phyloP scores from a whole-genome alignment of 2,888 invertebrate genomes.

The Euspilapteryx auroguttella region DNA sequence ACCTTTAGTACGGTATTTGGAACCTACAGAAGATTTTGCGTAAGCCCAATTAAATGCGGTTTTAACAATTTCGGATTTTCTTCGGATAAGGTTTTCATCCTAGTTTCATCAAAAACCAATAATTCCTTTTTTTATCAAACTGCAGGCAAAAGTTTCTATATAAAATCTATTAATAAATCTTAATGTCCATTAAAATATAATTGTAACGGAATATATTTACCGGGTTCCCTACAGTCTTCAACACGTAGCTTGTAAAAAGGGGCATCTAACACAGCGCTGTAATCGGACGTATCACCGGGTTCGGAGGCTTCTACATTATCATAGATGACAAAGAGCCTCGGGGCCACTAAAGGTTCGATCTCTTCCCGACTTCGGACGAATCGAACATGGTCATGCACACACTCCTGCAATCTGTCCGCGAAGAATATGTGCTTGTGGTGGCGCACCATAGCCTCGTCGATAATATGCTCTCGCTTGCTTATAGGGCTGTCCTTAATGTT shows the following conservation, averaged over 20 bases:
- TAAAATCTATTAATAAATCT: not conserved
- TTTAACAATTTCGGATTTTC: no score
- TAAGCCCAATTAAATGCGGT: no score
- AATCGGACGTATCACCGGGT: conserved; percentile 62
- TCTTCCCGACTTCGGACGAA: conserved; percentile 37
- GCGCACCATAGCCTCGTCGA: conserved; percentile 54
- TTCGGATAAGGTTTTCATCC: no score
- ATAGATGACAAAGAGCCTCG: conserved; percentile 69
- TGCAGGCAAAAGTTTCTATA: not conserved
- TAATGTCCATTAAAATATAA: not conserved
- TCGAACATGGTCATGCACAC: conserved; percentile 63
- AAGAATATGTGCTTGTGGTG: conserved; percentile 67
- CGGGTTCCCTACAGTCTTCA: conserved; percentile 52
- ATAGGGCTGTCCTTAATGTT: conserved; percentile 49
- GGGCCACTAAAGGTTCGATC: conserved; percentile 61
- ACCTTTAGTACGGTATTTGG: no score
- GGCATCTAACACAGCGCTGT: conserved; percentile 60
- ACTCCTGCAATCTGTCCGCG: conserved; percentile 71
- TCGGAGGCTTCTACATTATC: conserved; percentile 74
- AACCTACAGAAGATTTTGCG: no score
- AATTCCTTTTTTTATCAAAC: no score
- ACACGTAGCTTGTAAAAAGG: conserved; percentile 66
- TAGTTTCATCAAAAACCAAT: not conserved
- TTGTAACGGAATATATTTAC: conserved; percentile 13
- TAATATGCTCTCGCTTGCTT: conserved; percentile 40